A percentile compares a stretch with the other conserved stretches of the same genome.
Evolutionary conservation across 1,140 invertebrate genomes (phyloP).

Genomic region (Spodoptera frugiperda): DNA sequence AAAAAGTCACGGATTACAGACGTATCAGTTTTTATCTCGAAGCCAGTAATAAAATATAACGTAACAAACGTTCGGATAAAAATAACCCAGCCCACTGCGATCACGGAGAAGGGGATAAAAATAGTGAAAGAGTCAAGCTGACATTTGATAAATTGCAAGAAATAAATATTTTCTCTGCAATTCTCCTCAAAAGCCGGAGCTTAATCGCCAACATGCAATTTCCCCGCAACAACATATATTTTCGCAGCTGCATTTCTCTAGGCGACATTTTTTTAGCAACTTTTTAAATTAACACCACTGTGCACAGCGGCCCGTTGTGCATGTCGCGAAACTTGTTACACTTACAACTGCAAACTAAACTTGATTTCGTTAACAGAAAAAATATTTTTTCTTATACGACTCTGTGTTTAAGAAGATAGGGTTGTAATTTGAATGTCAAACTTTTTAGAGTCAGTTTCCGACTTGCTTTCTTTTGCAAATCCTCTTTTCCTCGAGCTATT

Average conservation of each 20-base stretch:
- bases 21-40: neutral
- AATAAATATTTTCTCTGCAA: constrained; percentile 38
- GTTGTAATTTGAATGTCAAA: neutral
- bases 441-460: neutral
- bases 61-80: neutral
- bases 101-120: constrained; percentile 11
- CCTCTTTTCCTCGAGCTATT: constrained; percentile 47
- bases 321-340: constrained; percentile 38
- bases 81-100: constrained; percentile 10
- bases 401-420: neutral
- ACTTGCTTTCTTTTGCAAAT: constrained; percentile 31
- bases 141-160: constrained; percentile 31
- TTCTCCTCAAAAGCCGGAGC: constrained; percentile 31
- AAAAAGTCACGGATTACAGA: neutral
- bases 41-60: neutral
- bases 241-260: constrained; percentile 34
- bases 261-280: constrained; percentile 41
- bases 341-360: neutral
- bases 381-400: neutral
- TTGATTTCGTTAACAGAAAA: constrained; percentile 16
- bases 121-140: constrained; percentile 24
- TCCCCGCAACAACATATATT: constrained; percentile 40
- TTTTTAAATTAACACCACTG: constrained; percentile 47
- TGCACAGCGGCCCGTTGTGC: neutral
- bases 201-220: constrained; percentile 48